A percentile compares a stretch with the other conserved stretches of the same genome.
Evolutionary conservation across 2,888 invertebrate species (phyloP).

Genomic region (Ochropleura leucogaster): DNA sequence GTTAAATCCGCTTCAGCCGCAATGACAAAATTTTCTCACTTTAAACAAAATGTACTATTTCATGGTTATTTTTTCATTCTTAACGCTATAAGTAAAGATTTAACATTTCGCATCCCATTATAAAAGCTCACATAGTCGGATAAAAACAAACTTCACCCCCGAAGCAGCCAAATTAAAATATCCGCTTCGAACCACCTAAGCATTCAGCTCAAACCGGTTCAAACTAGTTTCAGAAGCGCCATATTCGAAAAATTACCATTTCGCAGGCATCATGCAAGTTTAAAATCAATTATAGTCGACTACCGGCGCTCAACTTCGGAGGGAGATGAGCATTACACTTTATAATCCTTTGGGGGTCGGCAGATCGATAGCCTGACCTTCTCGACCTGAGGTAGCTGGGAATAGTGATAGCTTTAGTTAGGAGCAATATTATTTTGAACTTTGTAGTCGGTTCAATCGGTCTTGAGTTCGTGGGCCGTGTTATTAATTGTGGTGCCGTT

Average conservation of each 20-base stretch:
- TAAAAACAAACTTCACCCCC: conserved; percentile 47
- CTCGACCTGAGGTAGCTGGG: conserved; percentile 34
- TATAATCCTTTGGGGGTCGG: conserved; percentile 59
- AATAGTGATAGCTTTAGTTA: conserved; percentile 43
- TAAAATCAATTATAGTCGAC: conserved; percentile 65
- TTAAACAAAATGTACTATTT: too few relatives aligned
- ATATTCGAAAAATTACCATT: conserved; percentile 69
- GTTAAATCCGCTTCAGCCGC: too few relatives aligned
- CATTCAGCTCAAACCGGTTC: conserved; percentile 48
- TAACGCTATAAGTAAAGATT: not conserved
- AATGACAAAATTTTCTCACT: too few relatives aligned
- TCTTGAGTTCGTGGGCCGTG: conserved; percentile 3
- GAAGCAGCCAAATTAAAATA: conserved; percentile 58
- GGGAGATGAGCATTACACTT: conserved; percentile 61
- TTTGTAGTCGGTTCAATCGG: conserved; percentile 27
- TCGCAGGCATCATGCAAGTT: conserved; percentile 61
- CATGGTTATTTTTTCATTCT: too few relatives aligned
- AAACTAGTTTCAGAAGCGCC: conserved; percentile 59
- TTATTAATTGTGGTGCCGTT: conserved; percentile 2
- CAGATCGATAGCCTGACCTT: conserved; percentile 61
- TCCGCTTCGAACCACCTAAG: conserved; percentile 47
- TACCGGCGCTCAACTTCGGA: conserved; percentile 53
- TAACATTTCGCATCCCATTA: not conserved
- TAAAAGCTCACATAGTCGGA: conserved; percentile 18
- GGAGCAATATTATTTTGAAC: conserved; percentile 39